These are phyloP conservation scores for Petrolisthes cinctipes DNA, from an alignment of 2,888 invertebrate genomes.

Conservation along the genomic window DNA sequence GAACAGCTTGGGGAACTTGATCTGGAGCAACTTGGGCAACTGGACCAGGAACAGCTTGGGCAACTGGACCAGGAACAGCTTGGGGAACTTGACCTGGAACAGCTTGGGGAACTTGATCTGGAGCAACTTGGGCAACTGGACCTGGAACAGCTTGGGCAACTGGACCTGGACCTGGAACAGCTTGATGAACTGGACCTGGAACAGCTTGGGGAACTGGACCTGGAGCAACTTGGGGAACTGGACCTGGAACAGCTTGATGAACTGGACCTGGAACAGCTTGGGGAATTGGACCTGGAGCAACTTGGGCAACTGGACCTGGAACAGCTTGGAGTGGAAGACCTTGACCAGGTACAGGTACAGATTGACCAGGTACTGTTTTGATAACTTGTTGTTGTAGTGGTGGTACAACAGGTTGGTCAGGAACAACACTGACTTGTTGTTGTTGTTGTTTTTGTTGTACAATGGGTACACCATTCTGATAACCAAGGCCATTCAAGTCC, in stretches of 20 bases:
- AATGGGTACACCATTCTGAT: too few species aligned
- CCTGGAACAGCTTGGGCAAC: background rate
- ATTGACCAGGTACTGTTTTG: too few species aligned
- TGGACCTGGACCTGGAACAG: background rate
- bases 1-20: background rate
- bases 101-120: background rate
- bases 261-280: background rate
- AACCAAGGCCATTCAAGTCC: background rate
- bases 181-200: background rate
- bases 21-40: background rate
- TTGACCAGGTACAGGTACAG: background rate
- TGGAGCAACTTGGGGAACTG: background rate
- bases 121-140: background rate
- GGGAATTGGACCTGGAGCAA: background rate
- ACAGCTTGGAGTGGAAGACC: background rate
- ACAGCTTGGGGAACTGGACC: too few species aligned
- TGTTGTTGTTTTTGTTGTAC: too few species aligned
- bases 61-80: background rate
- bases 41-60: constrained; percentile 13
- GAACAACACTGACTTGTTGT: too few species aligned
- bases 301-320: background rate
- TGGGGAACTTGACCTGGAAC: background rate
- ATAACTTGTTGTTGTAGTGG: too few species aligned
- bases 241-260: background rate
- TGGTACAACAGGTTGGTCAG: too few species aligned